Percentiles rank a stretch among this genome's conserved stretches.
Evolutionary conservation across 2,113 vertebrate species (phyloP).

Genomic region (crab-eating macaque (Macaca fascicularis)): DNA sequence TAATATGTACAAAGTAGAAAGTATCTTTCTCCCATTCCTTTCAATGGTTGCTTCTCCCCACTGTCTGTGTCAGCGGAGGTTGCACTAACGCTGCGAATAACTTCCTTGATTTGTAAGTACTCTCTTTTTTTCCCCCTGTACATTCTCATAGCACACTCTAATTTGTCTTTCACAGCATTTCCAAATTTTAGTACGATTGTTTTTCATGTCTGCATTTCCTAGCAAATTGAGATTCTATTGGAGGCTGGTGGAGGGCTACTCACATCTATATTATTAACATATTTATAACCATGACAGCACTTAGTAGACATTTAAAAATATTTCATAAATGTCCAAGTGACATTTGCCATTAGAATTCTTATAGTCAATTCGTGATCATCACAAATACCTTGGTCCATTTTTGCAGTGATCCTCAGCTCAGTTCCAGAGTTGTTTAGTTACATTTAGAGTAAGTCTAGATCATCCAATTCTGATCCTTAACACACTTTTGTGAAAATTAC

Average conservation of each 20-base stretch:
- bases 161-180: not conserved
- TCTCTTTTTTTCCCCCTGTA: not conserved
- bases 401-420: not conserved
- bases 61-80: not conserved
- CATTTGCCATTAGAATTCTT: not conserved
- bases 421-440: not conserved
- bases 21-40: not conserved
- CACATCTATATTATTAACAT: not conserved
- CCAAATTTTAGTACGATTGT: not conserved
- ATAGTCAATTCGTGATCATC: not conserved
- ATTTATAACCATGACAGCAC: not conserved
- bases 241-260: too few relatives aligned
- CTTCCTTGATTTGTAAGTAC: not conserved
- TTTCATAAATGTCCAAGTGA: not conserved
- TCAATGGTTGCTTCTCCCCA: not conserved
- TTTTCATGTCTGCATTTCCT: not conserved
- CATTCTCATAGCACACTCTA: accelerated
- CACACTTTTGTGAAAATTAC: not conserved
- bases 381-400: not conserved
- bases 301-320: not conserved
- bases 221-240: not conserved
- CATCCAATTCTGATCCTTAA: not conserved
- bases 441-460: not conserved
- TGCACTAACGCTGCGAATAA: not conserved
- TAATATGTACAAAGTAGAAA: too few relatives aligned